Evolutionary conservation across 1,140 invertebrate species (phyloP).

Genomic region (Samia ricini): DNA sequence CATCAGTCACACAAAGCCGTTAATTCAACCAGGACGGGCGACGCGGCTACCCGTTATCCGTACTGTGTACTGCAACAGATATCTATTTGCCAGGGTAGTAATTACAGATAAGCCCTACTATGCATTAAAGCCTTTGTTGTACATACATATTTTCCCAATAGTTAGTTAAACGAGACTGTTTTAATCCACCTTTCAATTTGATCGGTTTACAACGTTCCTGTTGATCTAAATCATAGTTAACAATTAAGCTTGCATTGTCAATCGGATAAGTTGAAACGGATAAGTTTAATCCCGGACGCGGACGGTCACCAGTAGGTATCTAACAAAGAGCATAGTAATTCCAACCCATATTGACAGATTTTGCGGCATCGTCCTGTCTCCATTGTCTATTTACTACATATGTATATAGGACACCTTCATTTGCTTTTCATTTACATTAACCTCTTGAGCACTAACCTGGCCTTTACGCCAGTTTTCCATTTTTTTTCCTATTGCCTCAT

Average conservation of each 20-base stretch:
- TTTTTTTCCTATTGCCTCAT: no score
- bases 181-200: slow-evolving; percentile 6
- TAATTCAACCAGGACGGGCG: slow-evolving; percentile 23
- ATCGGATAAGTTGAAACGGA: slow-evolving; percentile 63
- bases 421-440: slow-evolving; percentile 34
- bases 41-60: slow-evolving; percentile 23
- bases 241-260: slow-evolving; percentile 62
- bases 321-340: slow-evolving; percentile 54
- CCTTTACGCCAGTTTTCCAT: no score
- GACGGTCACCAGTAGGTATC: slow-evolving; percentile 49
- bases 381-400: slow-evolving; percentile 15
- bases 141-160: neutral
- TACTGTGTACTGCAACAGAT: slow-evolving; percentile 7
- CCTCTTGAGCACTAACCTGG: no score
- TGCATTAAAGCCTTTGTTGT: slow-evolving; percentile 10
- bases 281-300: slow-evolving; percentile 53
- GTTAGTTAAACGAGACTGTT: neutral
- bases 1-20: slow-evolving; percentile 32
- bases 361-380: slow-evolving; percentile 26
- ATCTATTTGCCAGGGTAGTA: slow-evolving; percentile 15
- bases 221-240: slow-evolving; percentile 54
- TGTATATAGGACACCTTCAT: slow-evolving; percentile 29
- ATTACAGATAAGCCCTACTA: slow-evolving; percentile 16
- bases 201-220: slow-evolving; percentile 38
- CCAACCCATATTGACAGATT: slow-evolving; percentile 56